Evolutionary conservation across 1,140 invertebrate genomes (phyloP).

Genomic region (Telenomus remus): DNA sequence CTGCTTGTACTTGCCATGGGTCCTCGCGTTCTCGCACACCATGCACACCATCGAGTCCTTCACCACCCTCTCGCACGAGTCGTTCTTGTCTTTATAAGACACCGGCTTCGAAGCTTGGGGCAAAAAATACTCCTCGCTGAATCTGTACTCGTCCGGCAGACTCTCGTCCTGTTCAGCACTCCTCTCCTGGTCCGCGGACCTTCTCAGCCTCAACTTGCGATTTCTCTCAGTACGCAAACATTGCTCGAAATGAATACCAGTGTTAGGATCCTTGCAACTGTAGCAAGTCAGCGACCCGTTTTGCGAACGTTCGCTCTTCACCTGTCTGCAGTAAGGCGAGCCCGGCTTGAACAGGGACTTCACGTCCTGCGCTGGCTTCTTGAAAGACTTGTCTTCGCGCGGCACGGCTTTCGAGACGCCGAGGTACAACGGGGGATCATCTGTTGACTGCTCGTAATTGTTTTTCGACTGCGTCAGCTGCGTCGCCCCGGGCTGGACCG

Average conservation of each 20-base stretch:
- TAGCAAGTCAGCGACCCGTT: slow-evolving; percentile 75
- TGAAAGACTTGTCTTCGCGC: slow-evolving; percentile 60
- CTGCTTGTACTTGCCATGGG: slow-evolving; percentile 83
- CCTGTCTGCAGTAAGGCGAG: slow-evolving; percentile 59
- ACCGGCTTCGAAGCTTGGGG: slow-evolving; percentile 50
- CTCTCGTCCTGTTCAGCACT: slow-evolving; percentile 80
- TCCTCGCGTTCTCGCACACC: slow-evolving; percentile 81
- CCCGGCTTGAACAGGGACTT: slow-evolving; percentile 57
- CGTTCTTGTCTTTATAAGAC: slow-evolving; percentile 57
- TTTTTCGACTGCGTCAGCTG: slow-evolving; percentile 19
- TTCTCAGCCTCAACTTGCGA: slow-evolving; percentile 63
- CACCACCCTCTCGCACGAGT: slow-evolving; percentile 78
- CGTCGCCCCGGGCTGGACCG: slow-evolving; percentile 19
- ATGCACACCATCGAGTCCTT: slow-evolving; percentile 82
- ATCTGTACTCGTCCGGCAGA: slow-evolving; percentile 69
- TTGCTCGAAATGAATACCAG: slow-evolving; percentile 73
- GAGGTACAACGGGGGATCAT: slow-evolving; percentile 6
- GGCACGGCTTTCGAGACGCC: slow-evolving; percentile 52
- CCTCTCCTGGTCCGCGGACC: slow-evolving; percentile 10
- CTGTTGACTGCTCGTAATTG: slow-evolving; percentile 19
- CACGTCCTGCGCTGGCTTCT: slow-evolving; percentile 57
- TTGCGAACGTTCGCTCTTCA: slow-evolving; percentile 21
- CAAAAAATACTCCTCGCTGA: slow-evolving; percentile 66
- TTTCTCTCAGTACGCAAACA: slow-evolving; percentile 71
- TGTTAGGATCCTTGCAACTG: slow-evolving; percentile 74